Evolutionary conservation across 2,113 vertebrate genomes (phyloP), one percentile per base, ranked within the genome.

Genomic region (Anhinga anhinga): DNA sequence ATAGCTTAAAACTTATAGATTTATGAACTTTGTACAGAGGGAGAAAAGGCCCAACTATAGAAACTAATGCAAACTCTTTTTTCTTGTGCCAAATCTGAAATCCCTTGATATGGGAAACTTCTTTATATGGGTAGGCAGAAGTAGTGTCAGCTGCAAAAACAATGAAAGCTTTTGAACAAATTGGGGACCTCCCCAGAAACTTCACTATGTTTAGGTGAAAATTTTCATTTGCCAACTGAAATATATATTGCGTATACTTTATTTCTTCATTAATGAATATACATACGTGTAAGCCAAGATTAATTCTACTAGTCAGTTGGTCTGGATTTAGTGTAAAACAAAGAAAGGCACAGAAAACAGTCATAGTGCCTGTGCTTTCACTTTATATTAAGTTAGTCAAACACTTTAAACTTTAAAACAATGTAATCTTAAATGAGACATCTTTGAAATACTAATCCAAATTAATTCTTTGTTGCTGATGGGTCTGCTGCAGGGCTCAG

Each of bases 131-230:
- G 32, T 74, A 86, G 90, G 56, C 11, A 91, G 42, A 88, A 85
- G 13, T 56, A 74, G 47, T 18, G 49, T 95, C 90, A 90, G 97
- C 92, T 95, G 85, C 62, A 96, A 93, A 95, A 97, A 94, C 90
- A 94, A 5, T 55, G 25, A 82, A 78, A 58, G 26, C 58, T 92
- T 96, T 90, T 92, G 90, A 88, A 93, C 13, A 65, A 76, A 58
- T 15, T 47, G 32, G 5, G 30, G 65, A 72, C 44, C 62, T 94
- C 49, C 44, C 7, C 22, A 84, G 79, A 78, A 95, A 67, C 36
- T 66, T 85, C 20, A 25, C 7, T 53, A 3, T 67, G 25, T 86
- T 95, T 93, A 74, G 50, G 71, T 77, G 82, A 82, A 93, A 93
- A 76, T 10, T 42, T 1, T 58, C 80, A 21, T 85, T 95, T 91